These are phyloP conservation scores for Felis chaus DNA, from an alignment of 2,113 vertebrate species.

Conservation along the genomic window DNA sequence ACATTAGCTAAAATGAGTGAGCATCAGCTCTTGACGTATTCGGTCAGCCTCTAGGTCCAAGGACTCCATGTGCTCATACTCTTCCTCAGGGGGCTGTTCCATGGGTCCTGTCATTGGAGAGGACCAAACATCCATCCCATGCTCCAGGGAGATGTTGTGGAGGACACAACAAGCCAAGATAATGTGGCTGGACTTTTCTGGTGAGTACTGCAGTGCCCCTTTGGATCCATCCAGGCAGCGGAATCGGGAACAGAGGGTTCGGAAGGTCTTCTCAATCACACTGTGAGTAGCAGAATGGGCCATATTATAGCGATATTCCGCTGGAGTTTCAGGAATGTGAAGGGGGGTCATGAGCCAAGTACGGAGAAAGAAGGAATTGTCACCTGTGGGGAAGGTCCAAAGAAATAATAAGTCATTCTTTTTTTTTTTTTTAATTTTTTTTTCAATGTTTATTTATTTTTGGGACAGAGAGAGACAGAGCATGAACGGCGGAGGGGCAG, in stretches of 20 bases:
- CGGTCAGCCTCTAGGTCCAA: conserved; percentile 91
- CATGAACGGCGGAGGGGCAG: too few relatives aligned
- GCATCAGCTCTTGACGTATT: conserved; percentile 89
- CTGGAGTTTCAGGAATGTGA: conserved; percentile 89
- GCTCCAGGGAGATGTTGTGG: conserved; percentile 95
- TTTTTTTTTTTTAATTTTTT: too few relatives aligned
- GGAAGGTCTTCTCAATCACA: conserved; percentile 92
- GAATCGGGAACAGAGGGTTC: conserved; percentile 93
- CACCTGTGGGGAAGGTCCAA: conserved; percentile 84
- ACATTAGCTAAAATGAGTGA: conserved; percentile 91
- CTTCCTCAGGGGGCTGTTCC: conserved; percentile 88
- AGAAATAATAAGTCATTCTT: conserved; percentile 43
- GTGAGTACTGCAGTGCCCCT: conserved; percentile 96
- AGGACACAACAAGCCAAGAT: conserved; percentile 96
- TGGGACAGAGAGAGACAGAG: too few relatives aligned
- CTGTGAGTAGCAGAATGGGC: conserved; percentile 92
- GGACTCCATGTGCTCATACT: conserved; percentile 88
- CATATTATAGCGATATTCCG: conserved; percentile 93
- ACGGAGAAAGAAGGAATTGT: conserved; percentile 89
- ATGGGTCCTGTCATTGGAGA: conserved; percentile 85
- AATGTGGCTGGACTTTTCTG: conserved; percentile 95
- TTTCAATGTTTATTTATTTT: too few relatives aligned
- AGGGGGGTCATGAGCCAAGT: conserved; percentile 97
- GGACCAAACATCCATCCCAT: conserved; percentile 93
- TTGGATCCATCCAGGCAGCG: conserved; percentile 95